A percentile compares a stretch with the other conserved stretches of the same genome.
These are phyloP conservation scores for Melieria omissa DNA, from an alignment of 2,888 invertebrate species.

Conservation along the genomic window DNA sequence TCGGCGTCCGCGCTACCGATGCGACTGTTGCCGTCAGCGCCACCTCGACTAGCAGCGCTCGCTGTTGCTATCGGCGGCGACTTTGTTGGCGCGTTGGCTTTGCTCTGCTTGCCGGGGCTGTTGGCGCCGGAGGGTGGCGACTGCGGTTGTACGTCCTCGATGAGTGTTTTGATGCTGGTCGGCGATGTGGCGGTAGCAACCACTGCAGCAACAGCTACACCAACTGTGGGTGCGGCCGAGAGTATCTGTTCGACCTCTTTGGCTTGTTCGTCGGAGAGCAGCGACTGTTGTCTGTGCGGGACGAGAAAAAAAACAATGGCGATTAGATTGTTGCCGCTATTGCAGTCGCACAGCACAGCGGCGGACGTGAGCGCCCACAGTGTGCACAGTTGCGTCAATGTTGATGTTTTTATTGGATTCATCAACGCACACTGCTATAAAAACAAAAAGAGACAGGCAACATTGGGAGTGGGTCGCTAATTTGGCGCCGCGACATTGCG, in stretches of 20 bases:
- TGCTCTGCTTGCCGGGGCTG: conserved; percentile 34
- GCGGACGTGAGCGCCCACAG: not conserved
- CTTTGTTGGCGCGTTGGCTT: conserved; percentile 6
- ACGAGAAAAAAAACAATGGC: conserved; percentile 27
- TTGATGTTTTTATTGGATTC: not conserved
- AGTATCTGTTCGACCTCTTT: conserved; percentile 87
- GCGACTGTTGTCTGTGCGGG: conserved; percentile 77
- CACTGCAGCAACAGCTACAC: conserved; percentile 60
- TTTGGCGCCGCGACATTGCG: conserved; percentile 40
- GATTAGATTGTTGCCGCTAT: not conserved
- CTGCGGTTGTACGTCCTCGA: conserved; percentile 49
- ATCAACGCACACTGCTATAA: too few species aligned
- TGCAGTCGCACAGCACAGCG: not conserved
- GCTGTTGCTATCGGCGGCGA: conserved; percentile 26
- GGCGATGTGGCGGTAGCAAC: conserved; percentile 60
- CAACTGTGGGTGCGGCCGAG: conserved; percentile 69
- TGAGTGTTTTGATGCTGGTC: conserved; percentile 61
- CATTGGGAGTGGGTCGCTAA: not conserved
- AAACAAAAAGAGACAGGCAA: not conserved
- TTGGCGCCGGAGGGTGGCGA: conserved; percentile 42
- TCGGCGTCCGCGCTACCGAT: conserved; percentile 39
- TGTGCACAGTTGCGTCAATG: not conserved
- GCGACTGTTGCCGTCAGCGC: conserved; percentile 14
- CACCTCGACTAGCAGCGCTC: not conserved
- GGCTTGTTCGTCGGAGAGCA: conserved; percentile 89